These are phyloP conservation scores for Monodelphis domestica DNA, from an alignment of 2,797 vertebrate species.

Conservation along the genomic window DNA sequence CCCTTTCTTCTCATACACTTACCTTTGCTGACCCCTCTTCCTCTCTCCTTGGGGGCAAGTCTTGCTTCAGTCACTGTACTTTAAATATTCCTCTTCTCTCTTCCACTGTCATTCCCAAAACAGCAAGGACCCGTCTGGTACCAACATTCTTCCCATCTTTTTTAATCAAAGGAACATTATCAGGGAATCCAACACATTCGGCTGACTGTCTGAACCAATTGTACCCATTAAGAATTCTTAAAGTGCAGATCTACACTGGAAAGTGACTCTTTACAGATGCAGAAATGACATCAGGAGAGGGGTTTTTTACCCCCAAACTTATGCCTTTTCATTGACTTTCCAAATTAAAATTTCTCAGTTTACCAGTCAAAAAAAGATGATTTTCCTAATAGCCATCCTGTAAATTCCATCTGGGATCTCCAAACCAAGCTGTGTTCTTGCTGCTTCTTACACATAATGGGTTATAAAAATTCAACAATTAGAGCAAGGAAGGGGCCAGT, in stretches of 20 bases:
- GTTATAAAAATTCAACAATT: constrained; percentile 45
- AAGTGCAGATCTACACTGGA: constrained; percentile 55
- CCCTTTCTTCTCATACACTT: constrained; percentile 38
- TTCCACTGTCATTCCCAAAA: constrained; percentile 30
- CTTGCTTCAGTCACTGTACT: constrained; percentile 54
- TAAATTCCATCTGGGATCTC: constrained; percentile 79
- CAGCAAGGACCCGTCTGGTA: constrained; percentile 8
- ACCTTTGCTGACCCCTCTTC: constrained; percentile 60
- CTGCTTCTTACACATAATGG: constrained; percentile 60
- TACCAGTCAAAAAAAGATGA: constrained; percentile 63
- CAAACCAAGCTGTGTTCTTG: constrained; percentile 74
- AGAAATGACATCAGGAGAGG: constrained; percentile 41
- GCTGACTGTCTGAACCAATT: constrained; percentile 58
- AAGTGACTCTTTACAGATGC: constrained; percentile 58
- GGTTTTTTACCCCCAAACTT: constrained; percentile 30
- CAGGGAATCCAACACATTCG: constrained; percentile 59
- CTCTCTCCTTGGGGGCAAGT: constrained; percentile 13
- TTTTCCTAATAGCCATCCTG: constrained; percentile 77
- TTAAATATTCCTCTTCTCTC: constrained; percentile 51
- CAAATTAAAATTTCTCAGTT: constrained; percentile 67
- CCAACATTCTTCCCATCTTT: constrained; percentile 62
- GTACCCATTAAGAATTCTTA: constrained; percentile 67
- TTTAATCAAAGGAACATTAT: constrained; percentile 55
- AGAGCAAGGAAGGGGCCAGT: constrained; percentile 44
- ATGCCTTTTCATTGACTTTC: constrained; percentile 48